Base-by-base conservation (phyloP, 2,113 vertebrate genomes). In the Cololabis saira region DNA sequence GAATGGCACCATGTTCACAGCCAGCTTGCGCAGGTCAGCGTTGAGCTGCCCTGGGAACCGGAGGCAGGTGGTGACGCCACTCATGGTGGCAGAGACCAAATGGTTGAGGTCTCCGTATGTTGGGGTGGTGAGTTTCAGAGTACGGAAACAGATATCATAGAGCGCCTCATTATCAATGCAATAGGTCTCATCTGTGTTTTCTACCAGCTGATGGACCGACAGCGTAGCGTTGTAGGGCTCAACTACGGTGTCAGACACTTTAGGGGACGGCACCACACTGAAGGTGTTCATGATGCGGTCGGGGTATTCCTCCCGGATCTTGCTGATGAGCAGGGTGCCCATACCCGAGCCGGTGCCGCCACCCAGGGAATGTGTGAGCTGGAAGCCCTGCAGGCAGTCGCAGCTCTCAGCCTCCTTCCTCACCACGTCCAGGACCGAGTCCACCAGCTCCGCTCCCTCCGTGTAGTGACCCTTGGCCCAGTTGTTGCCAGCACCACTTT, bases 231-330 rank as follows among this genome's bases (percentile, higher is more conserved):
- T 94, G 87, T 94, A 94, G 42, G 93, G 93, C 89, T 94, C 93
- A 0, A 94, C 93, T 0, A 94, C 93, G 0, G 93, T 94, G 83
- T 94, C 93, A 0, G 93, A 94, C 40, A 94, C 93, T 83, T 94
- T 94, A 0, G 93, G 93, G 0, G 93, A 94, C 30, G 93, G 93
- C 70, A 94, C 93, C 57, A 94, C 93, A 1, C 93, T 94, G 81
- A 94, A 94, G 11, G 93, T 94, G 90, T 94, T 94, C 93, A 94
- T 94, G 74, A 94, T 94, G 12, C 93, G 93, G 83, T 94, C 93
- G 0, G 93, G 93, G 67, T 94, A 94, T 61, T 94, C 93, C 75
- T 94, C 93, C 0, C 93, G 90, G 79, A 94, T 94, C 78, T 94
- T 94, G 85, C 93, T 94, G 57, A 94, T 94, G 16, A 94, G 91